A percentile compares a stretch with the other conserved stretches of the same genome.
Evolutionary conservation across 2,888 invertebrate genomes (phyloP).

Genomic region (Parascotia fuliginaria): DNA sequence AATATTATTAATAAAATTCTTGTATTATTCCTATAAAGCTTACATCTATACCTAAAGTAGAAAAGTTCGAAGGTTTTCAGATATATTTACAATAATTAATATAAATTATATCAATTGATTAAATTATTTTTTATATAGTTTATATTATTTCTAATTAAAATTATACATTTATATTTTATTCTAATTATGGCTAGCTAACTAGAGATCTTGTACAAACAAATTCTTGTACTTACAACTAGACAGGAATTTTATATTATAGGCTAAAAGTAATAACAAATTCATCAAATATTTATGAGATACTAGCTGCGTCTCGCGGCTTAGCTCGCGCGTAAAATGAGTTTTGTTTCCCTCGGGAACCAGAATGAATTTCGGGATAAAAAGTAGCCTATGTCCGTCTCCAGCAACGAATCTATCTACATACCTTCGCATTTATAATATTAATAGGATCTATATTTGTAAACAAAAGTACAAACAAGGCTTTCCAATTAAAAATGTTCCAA

Average conservation of each 20-base stretch:
- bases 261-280: no score
- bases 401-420: no score
- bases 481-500: no score
- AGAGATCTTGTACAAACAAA: conserved; percentile 28
- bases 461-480: no score
- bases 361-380: no score
- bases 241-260: neutral
- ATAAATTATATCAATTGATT: no score
- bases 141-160: conserved; percentile 15
- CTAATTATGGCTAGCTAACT: conserved; percentile 1
- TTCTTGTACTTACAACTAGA: conserved; percentile 6
- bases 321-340: no score
- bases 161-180: conserved; percentile 8
- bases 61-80: conserved; percentile 38
- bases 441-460: no score
- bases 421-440: no score
- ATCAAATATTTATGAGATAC: neutral
- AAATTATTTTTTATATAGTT: neutral
- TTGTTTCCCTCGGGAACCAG: no score
- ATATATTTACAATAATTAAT: conserved; percentile 32
- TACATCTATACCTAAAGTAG: conserved; percentile 15
- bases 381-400: no score
- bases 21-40: conserved; percentile 14
- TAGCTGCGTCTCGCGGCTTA: no score
- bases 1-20: neutral